phyloP scores from a whole-genome alignment of 2,888 invertebrate genomes.

The Schizaphis graminum region DNA sequence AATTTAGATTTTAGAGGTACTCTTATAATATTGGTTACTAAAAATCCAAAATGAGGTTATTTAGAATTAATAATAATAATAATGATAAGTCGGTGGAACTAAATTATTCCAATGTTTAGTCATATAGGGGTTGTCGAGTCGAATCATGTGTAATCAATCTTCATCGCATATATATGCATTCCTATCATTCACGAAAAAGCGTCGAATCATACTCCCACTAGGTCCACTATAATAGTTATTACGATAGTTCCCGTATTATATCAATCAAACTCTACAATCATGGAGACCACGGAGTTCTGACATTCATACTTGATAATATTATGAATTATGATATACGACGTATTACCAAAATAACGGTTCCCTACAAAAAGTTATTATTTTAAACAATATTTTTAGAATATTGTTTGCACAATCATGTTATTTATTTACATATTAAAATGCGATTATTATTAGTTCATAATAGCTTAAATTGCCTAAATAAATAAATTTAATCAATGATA shows the following conservation, averaged over 20 bases:
- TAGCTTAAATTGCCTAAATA: neutral
- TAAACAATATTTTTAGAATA: neutral
- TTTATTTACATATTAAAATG: neutral
- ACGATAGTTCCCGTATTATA: neutral
- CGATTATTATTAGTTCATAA: neutral
- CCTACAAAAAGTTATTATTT: neutral
- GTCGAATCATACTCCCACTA: slow-evolving; percentile 30
- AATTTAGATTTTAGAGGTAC: neutral
- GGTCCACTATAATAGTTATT: neutral
- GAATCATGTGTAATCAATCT: neutral
- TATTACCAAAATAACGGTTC: neutral
- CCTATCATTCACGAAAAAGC: neutral
- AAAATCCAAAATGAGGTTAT: neutral
- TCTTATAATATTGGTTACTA: neutral
- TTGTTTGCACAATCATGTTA: neutral
- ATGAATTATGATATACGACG: neutral
- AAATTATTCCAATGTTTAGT: neutral
- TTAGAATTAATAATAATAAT: neutral
- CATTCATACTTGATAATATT: neutral
- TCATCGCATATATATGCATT: neutral
- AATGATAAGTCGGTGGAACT: too few species aligned
- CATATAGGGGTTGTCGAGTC: neutral
- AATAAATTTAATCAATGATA: neutral
- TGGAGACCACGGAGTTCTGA: neutral
- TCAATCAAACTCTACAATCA: neutral